Percentiles rank a stretch among this genome's conserved stretches.
Evolutionary conservation across 2,888 invertebrate genomes (phyloP).

Genomic region (Pheosia gnoma): DNA sequence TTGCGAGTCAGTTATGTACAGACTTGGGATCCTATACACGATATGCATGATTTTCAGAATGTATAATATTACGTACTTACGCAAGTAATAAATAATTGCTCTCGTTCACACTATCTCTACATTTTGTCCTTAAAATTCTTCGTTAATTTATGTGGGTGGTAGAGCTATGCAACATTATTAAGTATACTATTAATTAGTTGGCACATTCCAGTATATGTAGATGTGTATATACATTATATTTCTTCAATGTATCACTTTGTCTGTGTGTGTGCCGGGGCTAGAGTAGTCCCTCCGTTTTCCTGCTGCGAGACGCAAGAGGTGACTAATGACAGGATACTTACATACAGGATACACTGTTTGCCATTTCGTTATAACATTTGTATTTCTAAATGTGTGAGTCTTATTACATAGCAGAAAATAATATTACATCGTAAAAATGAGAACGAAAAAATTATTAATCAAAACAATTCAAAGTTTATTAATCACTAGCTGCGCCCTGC

Average conservation of each 20-base stretch:
- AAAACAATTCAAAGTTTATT: too few species aligned
- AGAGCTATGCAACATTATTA: conserved; percentile 19
- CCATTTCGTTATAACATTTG: background rate
- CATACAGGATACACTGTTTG: background rate
- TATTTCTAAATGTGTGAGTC: background rate
- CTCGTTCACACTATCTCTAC: conserved; percentile 18
- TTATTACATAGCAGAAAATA: background rate
- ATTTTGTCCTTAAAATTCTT: conserved; percentile 39
- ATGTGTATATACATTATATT: background rate
- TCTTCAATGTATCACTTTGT: background rate
- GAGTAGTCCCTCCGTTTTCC: conserved; percentile 1
- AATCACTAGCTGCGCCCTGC: too few species aligned
- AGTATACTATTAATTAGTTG: conserved; percentile 1
- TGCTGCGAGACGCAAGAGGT: background rate
- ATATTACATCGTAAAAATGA: background rate
- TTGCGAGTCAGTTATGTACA: too few species aligned
- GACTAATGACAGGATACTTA: background rate
- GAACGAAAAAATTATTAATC: too few species aligned
- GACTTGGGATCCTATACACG: too few species aligned
- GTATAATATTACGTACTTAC: background rate
- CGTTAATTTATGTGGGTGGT: conserved; percentile 36
- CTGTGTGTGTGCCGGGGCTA: background rate
- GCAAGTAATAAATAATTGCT: conserved; percentile 5
- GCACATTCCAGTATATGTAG: background rate
- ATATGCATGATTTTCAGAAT: too few species aligned